These are phyloP conservation scores for human DNA, from an alignment of 2,113 vertebrate species.

Conservation along the genomic window GRCh38 chr1:237501501-237502000, in stretches of 20 bases:
- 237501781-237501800: neutral
- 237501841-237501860: neutral
- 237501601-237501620: neutral
- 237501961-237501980: too few species aligned
- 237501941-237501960: too few species aligned
- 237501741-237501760: neutral
- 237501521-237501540: neutral
- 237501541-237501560: neutral
- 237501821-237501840: neutral
- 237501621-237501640: neutral
- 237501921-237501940: too few species aligned
- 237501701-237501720: neutral
- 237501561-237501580: neutral
- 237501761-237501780: neutral
- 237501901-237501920: too few species aligned
- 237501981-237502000: too few species aligned
- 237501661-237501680: neutral
- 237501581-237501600: too few species aligned
- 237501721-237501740: neutral
- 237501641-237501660: neutral
- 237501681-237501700: neutral
- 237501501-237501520: neutral
- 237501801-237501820: neutral
- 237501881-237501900: too few species aligned
- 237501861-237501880: too few species aligned